Evolutionary conservation across 1,140 invertebrate species (phyloP).

Genomic region (Papilio glaucus): DNA sequence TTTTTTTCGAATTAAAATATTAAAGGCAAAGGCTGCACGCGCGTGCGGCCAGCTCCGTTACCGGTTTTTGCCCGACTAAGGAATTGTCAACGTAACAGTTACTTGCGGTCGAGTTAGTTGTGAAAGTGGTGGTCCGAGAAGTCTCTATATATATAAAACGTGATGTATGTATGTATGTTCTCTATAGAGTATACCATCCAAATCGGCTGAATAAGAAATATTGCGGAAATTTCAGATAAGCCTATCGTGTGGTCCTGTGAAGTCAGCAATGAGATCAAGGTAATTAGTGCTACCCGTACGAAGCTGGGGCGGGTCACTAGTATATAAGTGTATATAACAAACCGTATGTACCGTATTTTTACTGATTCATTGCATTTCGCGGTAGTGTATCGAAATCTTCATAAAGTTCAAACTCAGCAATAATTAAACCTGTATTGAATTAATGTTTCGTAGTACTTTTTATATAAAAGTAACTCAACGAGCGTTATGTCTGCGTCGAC

Average conservation of each 20-base stretch:
- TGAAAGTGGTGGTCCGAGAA: conserved; percentile 7
- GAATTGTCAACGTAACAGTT: conserved; percentile 21
- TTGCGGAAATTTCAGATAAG: neutral
- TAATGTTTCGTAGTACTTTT: neutral
- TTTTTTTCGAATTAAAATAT: neutral
- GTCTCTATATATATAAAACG: too few relatives aligned
- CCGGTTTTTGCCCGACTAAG: conserved; percentile 29
- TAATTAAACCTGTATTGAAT: neutral
- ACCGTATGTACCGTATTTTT: too few relatives aligned
- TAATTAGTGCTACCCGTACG: too few relatives aligned
- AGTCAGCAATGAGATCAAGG: neutral
- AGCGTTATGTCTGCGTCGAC: neutral
- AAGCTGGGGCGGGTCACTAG: too few relatives aligned
- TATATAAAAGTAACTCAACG: neutral
- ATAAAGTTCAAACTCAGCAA: neutral
- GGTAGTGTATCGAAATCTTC: neutral
- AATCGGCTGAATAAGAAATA: too few relatives aligned
- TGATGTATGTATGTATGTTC: too few relatives aligned
- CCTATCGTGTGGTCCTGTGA: neutral
- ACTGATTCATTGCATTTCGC: conserved; percentile 6
- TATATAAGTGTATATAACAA: too few relatives aligned
- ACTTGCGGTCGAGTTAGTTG: conserved; percentile 6
- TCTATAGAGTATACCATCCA: too few relatives aligned
- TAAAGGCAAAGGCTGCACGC: neutral
- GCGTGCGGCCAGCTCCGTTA: conserved; percentile 5